Conservation (phyloP, 2,797 vertebrate species). For the Helarctos malayanus region DNA sequence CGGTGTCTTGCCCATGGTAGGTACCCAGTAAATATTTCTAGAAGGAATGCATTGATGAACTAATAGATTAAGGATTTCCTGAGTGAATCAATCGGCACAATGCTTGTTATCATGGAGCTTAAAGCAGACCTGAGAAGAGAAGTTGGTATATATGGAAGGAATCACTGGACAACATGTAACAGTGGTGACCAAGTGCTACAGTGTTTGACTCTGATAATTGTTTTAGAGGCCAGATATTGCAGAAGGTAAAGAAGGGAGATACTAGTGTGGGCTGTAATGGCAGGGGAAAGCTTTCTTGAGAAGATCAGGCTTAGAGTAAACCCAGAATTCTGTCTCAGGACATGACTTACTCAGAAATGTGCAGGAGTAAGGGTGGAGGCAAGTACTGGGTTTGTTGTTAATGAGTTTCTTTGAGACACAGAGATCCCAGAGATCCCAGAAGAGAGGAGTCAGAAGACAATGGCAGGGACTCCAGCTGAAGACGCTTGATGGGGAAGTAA, state of each 20-base stretch:
- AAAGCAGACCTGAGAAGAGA: not conserved
- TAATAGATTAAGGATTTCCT: not conserved
- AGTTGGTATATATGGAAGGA: not conserved
- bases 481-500: not conserved
- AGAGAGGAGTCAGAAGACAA: not conserved
- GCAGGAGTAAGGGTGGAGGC: not conserved
- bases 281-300: not conserved
- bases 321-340: not conserved
- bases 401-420: slow-evolving; percentile 70
- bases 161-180: not conserved
- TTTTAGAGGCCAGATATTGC: not conserved
- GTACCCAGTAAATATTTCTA: not conserved
- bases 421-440: slow-evolving; percentile 20
- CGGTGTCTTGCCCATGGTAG: not conserved
- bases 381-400: slow-evolving; percentile 26
- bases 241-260: not conserved
- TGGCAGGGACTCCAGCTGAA: not conserved
- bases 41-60: not conserved
- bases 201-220: not conserved
- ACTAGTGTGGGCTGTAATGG: not conserved
- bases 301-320: not conserved
- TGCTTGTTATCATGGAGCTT: not conserved
- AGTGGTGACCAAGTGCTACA: not conserved
- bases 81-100: not conserved
- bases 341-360: not conserved